phyloP scores from a whole-genome alignment of 2,888 invertebrate genomes.

The Dendrolimus pini region DNA sequence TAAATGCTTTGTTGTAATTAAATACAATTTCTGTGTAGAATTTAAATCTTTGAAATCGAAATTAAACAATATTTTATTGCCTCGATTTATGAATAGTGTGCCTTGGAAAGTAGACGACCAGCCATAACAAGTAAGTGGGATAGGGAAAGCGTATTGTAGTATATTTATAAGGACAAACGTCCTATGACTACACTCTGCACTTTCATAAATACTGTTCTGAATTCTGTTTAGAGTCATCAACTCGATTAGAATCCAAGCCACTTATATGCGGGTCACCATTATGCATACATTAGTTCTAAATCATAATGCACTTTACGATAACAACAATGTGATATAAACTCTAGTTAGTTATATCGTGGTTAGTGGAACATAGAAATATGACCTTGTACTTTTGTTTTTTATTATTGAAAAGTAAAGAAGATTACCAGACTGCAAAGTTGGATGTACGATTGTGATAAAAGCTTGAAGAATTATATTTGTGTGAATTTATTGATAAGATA shows the following conservation, averaged over 20 bases:
- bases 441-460: too few species aligned
- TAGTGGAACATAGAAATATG: too few species aligned
- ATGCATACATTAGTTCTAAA: constrained; percentile 1
- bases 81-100: constrained; percentile 16
- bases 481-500: too few species aligned
- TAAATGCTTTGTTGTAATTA: too few species aligned
- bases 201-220: constrained; percentile 34
- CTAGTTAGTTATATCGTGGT: too few species aligned
- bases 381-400: too few species aligned
- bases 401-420: too few species aligned
- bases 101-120: background rate
- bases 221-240: constrained; percentile 16
- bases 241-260: background rate
- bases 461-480: too few species aligned
- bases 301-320: background rate
- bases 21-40: background rate
- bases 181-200: constrained; percentile 24
- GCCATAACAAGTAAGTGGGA: constrained; percentile 37
- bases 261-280: background rate
- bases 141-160: constrained; percentile 44
- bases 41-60: too few species aligned
- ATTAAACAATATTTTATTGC: constrained; percentile 12
- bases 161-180: constrained; percentile 38
- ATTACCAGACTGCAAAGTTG: too few species aligned
- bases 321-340: too few species aligned